Conservation (phyloP, 2,888 invertebrate species). For the Stramonita haemastoma region DNA sequence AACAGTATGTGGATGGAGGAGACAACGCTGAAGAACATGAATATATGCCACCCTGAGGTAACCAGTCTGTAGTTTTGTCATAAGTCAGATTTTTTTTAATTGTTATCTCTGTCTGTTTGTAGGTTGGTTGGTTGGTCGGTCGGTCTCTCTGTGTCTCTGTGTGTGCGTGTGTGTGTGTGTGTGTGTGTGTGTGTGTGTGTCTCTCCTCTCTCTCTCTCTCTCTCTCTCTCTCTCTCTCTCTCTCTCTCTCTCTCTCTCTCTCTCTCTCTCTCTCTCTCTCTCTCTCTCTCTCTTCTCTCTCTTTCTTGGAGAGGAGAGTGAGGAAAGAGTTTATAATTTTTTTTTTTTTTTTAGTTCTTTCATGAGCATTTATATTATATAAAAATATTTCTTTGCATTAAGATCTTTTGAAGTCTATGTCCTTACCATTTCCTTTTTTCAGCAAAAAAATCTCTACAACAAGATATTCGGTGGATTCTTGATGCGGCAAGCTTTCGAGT, state of each 20-base stretch:
- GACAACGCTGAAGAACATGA: conserved; percentile 81
- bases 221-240: neutral
- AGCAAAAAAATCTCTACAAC: conserved; percentile 86
- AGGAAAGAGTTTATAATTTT: too few relatives aligned
- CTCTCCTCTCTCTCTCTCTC: neutral
- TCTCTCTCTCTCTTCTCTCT: too few relatives aligned
- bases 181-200: too few relatives aligned
- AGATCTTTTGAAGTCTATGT: too few relatives aligned
- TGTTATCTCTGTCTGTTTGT: too few relatives aligned
- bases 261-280: neutral
- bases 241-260: neutral
- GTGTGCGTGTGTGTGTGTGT: too few relatives aligned
- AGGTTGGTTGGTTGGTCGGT: too few relatives aligned
- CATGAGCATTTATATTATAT: neutral
- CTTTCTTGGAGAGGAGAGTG: too few relatives aligned
- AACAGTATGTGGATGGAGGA: conserved; percentile 84
- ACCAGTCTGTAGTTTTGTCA: neutral
- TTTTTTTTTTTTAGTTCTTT: too few relatives aligned
- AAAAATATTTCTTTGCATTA: neutral
- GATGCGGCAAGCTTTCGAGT: conserved; percentile 87
- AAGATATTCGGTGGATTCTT: conserved; percentile 88
- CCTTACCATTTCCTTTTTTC: conserved; percentile 52
- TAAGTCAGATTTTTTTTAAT: neutral
- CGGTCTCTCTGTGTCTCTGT: too few relatives aligned
- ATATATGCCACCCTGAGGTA: conserved; percentile 79